phyloP scores from a whole-genome alignment of 2,888 invertebrate species.

The Steinernema carpocapsae region DNA sequence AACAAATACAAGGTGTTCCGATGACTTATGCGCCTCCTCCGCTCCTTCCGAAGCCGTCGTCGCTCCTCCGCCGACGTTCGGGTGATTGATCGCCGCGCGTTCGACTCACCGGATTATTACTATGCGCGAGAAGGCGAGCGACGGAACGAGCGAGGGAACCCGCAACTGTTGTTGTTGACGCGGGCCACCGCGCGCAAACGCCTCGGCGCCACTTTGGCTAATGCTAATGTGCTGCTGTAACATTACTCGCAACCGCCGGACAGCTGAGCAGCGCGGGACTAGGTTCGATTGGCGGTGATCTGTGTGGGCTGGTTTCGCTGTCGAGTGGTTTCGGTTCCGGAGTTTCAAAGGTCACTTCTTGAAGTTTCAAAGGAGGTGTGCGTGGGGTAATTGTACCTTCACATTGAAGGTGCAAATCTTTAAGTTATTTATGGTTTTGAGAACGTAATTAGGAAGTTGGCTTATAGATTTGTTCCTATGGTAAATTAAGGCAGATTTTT shows the following conservation, averaged over 20 bases:
- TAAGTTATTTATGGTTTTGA: too few relatives aligned
- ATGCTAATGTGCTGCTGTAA: constrained; percentile 18
- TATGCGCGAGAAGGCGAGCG: not conserved
- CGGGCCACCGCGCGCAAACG: not conserved
- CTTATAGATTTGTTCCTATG: too few relatives aligned
- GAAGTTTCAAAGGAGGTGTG: not conserved
- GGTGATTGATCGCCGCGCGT: constrained; percentile 11
- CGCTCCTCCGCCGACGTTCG: not conserved
- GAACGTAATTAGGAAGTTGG: too few relatives aligned
- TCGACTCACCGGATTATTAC: not conserved
- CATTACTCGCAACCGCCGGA: not conserved
- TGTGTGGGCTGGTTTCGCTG: too few relatives aligned
- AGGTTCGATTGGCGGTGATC: too few relatives aligned
- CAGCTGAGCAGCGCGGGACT: too few relatives aligned
- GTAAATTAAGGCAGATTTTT: too few relatives aligned
- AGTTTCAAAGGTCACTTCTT: too few relatives aligned
- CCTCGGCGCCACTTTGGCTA: constrained; percentile 26
- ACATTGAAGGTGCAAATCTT: too few relatives aligned
- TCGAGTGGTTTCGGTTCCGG: too few relatives aligned
- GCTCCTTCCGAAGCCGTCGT: not conserved
- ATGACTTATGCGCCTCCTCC: not conserved
- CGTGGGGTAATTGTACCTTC: not conserved
- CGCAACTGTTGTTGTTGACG: constrained; percentile 30
- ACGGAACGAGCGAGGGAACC: not conserved
- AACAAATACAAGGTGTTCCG: constrained; percentile 27